Evolutionary conservation across 2,888 invertebrate species (phyloP), one percentile per base, ranked within the genome.

Genomic region (Aelia acuminata): DNA sequence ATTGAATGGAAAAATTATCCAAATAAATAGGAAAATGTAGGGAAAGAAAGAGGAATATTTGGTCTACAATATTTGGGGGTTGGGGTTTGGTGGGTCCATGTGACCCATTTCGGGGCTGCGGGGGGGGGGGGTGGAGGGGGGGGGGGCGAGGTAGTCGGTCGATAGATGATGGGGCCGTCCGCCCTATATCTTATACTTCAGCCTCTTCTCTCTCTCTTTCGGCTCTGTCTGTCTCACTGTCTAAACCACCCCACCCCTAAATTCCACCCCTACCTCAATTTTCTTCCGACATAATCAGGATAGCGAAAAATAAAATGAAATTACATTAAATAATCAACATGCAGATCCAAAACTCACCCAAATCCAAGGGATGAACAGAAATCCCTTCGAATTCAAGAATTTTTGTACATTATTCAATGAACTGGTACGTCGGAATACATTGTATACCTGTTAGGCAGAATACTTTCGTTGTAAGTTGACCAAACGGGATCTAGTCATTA

Each of bases 121-220:
- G 43, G 43, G 13, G 80, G 80, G 80, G 43, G 75, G 80, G 43
- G 43, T 3, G 80, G 80, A 43, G 43, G 75, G 4, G 43, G 43
- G 43, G 13, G 80, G 80, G 80, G 80, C 43, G 43, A 80, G 43
- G 80, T 80, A 35, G 39, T n/a, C 10, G 80, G 80, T 80, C 80
- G 80, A 80, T 80, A 80, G 80, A 80, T 80, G 80, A 80, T 80
- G 80, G 80, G 80, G 43, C 80, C 80, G 80, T n/a, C 80, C 43
- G 80, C 80, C 43, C 80, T 80, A 43, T 80, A 80, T 80, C 80
- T 80, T 80, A 80, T 80, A 80, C 80, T 80, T 80, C 15, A 80
- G 80, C 43, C 80, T 43, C 80, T 80, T 80, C 43, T 4, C 39
- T 80, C 80, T 80, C 39, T 43, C 43, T 1, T 1, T 4, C 43